Evolutionary conservation across 2,888 invertebrate genomes (phyloP), one percentile per base, ranked within the genome.

Genomic region (Apodemia zela): DNA sequence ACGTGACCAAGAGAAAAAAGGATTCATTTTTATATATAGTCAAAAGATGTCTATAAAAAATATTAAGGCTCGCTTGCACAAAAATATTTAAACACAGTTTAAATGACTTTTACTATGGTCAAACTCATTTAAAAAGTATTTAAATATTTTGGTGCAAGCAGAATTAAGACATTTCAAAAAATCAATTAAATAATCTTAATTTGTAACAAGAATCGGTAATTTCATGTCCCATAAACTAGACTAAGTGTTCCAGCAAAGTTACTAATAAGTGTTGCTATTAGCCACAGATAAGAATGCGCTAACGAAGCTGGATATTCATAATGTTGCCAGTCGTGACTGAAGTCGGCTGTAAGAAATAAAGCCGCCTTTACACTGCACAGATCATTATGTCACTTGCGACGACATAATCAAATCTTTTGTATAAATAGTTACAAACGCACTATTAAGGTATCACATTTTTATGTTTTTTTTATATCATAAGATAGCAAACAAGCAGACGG

Each of bases 301-400:
- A 82, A 82, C 80, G 80, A 81, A 75, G 70, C 71, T 72, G 72
- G 73, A 71, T 67, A 69, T 76, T 79, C 77, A 73, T 74, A 74
- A 74, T 72, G 76, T 73, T 75, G 76, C 74, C 72, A 71, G 74
- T 77, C 75, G 76, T 78, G 80, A 82, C 77, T 78, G 80, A 82
- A 77, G 69, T 70, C 64, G 64, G 38, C 35, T 49, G 54, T 62
- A 63, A 45, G 49, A 60, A 42, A 25, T 62, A 64, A 60, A 62
- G 57, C 42, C 60, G 38, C 29, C 38, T 63, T 51, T 59, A 59
- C 58, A 65, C 51, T 45, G 64, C 59, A 66, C 64, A 45, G 62
- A 65, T 65, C 68, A 67, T 62, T 64, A 62, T 69, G 66, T 69
- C 68, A 63, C 64, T 63, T 51, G 21, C 67, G 38, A 47, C 47